Percentiles rank a stretch among this genome's conserved stretches.
Conservation (phyloP, 2,797 vertebrate genomes). For the Liasis olivaceus region DNA sequence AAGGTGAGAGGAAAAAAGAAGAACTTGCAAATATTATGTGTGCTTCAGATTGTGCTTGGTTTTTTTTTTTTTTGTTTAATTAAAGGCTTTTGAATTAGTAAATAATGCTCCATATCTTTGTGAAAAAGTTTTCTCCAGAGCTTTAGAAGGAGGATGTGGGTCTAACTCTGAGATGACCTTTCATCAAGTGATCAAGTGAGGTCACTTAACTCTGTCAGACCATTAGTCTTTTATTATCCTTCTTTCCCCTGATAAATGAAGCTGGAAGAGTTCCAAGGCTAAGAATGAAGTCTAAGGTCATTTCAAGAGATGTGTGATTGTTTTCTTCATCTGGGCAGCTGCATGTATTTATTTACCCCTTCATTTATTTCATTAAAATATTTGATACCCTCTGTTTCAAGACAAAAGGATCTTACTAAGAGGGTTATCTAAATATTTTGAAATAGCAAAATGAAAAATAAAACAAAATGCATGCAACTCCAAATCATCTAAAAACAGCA, state of each 20-base stretch:
- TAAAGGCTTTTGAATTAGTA: not conserved
- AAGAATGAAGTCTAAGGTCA: not conserved
- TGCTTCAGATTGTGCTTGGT: not conserved
- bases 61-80: not conserved
- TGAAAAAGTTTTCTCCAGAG: not conserved
- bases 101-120: not conserved
- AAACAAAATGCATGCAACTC: not conserved
- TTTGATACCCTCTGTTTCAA: not conserved
- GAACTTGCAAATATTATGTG: not conserved
- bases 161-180: not conserved
- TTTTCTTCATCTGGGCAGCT: not conserved
- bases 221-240: fast-evolving
- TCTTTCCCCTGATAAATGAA: not conserved
- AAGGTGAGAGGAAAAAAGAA: not conserved
- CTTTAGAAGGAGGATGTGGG: not conserved
- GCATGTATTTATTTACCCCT: not conserved
- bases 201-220: not conserved
- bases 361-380: not conserved
- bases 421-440: not conserved
- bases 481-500: not conserved
- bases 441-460: not conserved
- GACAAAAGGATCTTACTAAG: not conserved
- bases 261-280: not conserved
- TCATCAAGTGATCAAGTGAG: not conserved
- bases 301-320: not conserved